Evolutionary conservation across 53 echinoderm and acorn worm genomes (phyloP).

Genomic region (Mesocentrotus franciscanus): DNA sequence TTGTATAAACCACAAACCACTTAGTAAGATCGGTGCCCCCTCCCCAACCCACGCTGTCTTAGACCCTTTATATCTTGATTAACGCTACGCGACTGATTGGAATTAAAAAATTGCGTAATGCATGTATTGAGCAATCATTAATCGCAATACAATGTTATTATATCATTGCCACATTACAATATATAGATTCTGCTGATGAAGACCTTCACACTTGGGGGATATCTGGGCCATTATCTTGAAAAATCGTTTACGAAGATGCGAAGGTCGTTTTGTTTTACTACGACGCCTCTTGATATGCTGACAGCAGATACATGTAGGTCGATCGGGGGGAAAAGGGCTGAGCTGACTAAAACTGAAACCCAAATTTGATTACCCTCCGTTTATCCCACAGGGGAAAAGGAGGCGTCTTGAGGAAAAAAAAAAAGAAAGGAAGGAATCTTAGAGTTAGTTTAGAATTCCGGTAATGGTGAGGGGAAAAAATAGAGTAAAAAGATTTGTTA

Average conservation of each 20-base stretch:
- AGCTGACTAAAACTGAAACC: background rate
- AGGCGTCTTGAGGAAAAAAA: background rate
- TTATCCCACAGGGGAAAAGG: background rate
- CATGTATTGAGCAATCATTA: too few species aligned
- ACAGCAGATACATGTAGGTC: slow-evolving; percentile 17
- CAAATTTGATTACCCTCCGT: background rate
- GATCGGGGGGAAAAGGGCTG: background rate
- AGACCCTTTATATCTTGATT: too few species aligned
- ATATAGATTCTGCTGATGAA: too few species aligned
- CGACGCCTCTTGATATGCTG: background rate
- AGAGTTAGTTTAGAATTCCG: background rate
- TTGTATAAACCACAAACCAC: too few species aligned
- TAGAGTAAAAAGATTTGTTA: too few species aligned
- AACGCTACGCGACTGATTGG: too few species aligned
- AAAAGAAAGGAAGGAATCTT: background rate
- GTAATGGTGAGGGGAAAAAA: background rate
- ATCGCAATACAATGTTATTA: too few species aligned
- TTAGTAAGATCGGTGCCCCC: too few species aligned
- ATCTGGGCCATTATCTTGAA: background rate
- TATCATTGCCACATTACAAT: too few species aligned
- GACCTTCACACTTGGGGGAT: background rate
- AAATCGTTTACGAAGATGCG: background rate
- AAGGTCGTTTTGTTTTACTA: background rate
- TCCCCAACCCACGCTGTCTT: too few species aligned
- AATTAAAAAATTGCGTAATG: too few species aligned